These are phyloP conservation scores for Ochropleura plecta DNA, from an alignment of 2,888 invertebrate genomes.

Conservation along the genomic window DNA sequence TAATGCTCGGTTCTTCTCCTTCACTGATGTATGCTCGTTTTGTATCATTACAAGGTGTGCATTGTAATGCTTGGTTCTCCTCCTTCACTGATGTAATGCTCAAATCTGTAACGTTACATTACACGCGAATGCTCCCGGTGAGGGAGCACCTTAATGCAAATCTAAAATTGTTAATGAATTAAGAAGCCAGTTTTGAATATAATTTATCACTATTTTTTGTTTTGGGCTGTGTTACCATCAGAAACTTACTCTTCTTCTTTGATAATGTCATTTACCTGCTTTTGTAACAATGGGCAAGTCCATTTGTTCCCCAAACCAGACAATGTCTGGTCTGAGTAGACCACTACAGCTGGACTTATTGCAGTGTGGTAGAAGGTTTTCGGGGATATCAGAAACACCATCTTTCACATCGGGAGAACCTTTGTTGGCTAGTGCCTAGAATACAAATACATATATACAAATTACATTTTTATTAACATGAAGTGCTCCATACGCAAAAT, in stretches of 20 bases:
- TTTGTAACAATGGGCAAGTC: conserved; percentile 91
- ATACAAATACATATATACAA: conserved; percentile 20
- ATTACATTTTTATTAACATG: not conserved
- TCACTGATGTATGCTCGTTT: too few relatives aligned
- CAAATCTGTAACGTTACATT: too few relatives aligned
- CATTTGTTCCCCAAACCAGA: conserved; percentile 96
- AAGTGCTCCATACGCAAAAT: too few relatives aligned
- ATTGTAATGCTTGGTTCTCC: too few relatives aligned
- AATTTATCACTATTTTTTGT: not conserved
- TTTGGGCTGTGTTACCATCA: not conserved
- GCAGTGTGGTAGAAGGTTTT: conserved; percentile 93
- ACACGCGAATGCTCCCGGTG: too few relatives aligned
- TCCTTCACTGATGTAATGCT: too few relatives aligned
- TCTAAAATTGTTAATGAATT: not conserved
- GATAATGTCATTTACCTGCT: conserved; percentile 83
- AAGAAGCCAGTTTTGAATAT: not conserved
- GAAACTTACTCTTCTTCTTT: conserved; percentile 23
- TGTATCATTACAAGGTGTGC: too few relatives aligned
- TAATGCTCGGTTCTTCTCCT: too few relatives aligned
- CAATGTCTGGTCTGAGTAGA: conserved; percentile 94
- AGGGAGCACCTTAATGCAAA: too few relatives aligned
- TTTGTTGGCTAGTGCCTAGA: conserved; percentile 81
- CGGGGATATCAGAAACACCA: conserved; percentile 91
- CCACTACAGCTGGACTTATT: conserved; percentile 91
- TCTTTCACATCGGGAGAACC: conserved; percentile 92